A percentile compares a stretch with the other conserved stretches of the same genome.
These are phyloP conservation scores for Craseonycteris thonglongyai DNA, from an alignment of 2,113 vertebrate species.

Conservation along the genomic window DNA sequence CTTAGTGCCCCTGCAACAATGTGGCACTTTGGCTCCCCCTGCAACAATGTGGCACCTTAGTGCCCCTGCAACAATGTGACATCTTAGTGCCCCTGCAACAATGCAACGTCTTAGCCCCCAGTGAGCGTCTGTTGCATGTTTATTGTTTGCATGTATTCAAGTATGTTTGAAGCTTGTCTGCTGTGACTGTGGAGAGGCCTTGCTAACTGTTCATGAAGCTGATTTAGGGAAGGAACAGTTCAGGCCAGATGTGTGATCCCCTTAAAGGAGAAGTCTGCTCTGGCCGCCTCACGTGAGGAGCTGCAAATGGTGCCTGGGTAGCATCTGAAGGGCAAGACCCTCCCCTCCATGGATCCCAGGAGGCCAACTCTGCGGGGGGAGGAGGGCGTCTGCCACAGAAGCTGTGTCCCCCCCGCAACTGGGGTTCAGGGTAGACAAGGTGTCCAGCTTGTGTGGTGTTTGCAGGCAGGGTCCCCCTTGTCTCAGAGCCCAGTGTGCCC, in stretches of 20 bases:
- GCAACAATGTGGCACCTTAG: too few relatives aligned
- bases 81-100: too few relatives aligned
- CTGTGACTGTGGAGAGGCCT: not conserved
- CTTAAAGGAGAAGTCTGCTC: not conserved
- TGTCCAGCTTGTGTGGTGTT: not conserved
- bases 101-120: not conserved
- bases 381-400: not conserved
- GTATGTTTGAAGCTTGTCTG: not conserved
- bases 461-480: not conserved
- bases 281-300: not conserved
- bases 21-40: too few relatives aligned
- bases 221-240: not conserved
- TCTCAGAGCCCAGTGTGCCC: not conserved
- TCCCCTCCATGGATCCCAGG: not conserved
- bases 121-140: slow-evolving; percentile 4
- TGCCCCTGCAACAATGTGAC: too few relatives aligned
- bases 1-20: too few relatives aligned
- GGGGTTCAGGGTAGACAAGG: not conserved
- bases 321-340: not conserved
- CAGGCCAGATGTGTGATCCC: slow-evolving; percentile 20
- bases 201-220: not conserved
- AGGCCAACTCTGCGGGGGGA: not conserved
- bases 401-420: not conserved
- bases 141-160: slow-evolving; percentile 25
- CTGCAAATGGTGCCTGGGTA: not conserved